Evolutionary conservation across 2,888 invertebrate genomes (phyloP).

Genomic region (Thereva nobilitata): DNA sequence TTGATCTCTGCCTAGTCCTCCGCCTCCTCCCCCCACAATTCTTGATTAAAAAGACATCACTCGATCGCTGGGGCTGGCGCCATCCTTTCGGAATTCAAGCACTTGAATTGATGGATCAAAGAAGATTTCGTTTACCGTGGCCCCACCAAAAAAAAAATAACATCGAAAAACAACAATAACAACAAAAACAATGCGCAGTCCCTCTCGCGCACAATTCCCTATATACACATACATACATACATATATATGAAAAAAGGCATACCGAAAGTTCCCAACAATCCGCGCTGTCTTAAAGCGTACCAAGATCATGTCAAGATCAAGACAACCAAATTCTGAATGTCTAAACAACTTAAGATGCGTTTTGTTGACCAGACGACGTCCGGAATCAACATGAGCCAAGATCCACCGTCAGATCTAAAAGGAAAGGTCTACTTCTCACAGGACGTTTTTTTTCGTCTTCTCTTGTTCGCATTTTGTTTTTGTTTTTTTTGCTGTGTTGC

Average conservation of each 20-base stretch:
- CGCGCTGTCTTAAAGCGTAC: conserved; percentile 12
- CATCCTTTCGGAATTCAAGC: conserved; percentile 16
- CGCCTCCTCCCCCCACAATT: neutral
- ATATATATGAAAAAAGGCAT: conserved; percentile 1
- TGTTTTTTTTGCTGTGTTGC: conserved; percentile 16
- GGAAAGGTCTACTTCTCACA: conserved; percentile 24
- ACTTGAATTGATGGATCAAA: conserved; percentile 23
- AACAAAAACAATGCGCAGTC: conserved; percentile 12
- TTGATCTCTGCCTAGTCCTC: neutral
- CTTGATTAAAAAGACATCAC: conserved; percentile 26
- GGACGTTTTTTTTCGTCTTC: neutral
- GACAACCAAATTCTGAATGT: conserved; percentile 35
- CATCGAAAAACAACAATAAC: conserved; percentile 1
- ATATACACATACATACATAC: neutral
- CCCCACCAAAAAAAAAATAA: neutral
- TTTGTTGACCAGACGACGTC: conserved; percentile 33
- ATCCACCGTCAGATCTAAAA: neutral
- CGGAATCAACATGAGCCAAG: conserved; percentile 4
- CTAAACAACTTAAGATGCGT: conserved; percentile 36
- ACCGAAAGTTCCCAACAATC: conserved; percentile 12
- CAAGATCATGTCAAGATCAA: conserved; percentile 37
- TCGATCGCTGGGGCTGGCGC: conserved; percentile 19
- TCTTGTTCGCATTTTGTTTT: conserved; percentile 1
- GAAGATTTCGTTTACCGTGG: conserved; percentile 12
- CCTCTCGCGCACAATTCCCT: neutral